Conservation (phyloP, 2,113 vertebrate species). For the Hiodon tergisus region DNA sequence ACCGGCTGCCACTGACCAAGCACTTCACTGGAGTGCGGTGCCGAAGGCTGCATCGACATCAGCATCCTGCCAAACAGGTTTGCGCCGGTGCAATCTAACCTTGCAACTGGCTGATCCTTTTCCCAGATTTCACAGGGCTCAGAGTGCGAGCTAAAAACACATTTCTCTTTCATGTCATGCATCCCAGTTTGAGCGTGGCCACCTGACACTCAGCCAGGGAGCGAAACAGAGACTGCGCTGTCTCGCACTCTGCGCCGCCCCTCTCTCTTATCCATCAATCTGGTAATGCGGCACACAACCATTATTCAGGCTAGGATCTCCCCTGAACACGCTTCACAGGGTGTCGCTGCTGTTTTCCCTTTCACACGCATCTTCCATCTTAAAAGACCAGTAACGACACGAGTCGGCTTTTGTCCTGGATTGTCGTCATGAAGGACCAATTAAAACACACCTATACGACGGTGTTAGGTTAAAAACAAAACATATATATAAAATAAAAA, state of each 20-base stretch:
- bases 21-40: conserved; percentile 3
- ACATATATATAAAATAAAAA: too few species aligned
- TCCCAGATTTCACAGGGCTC: too few species aligned
- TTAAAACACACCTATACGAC: too few species aligned
- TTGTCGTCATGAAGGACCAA: too few species aligned
- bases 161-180: too few species aligned
- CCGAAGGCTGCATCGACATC: not conserved
- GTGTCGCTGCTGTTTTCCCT: conserved; percentile 27
- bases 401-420: too few species aligned
- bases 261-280: not conserved
- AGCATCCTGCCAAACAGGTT: not conserved
- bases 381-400: too few species aligned
- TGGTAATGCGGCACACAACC: conserved; percentile 11
- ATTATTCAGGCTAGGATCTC: conserved; percentile 33
- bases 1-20: conserved; percentile 16
- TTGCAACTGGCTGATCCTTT: not conserved
- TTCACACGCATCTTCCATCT: too few species aligned
- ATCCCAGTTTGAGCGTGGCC: not conserved
- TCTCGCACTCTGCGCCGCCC: conserved; percentile 25
- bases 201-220: conserved; percentile 1
- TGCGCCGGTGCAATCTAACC: not conserved
- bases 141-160: too few species aligned
- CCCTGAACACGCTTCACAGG: conserved; percentile 39
- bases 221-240: conserved; percentile 24
- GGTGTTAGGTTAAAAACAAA: too few species aligned